These are phyloP conservation scores for Amiota minor DNA, from an alignment of 2,888 invertebrate genomes.

Conservation along the genomic window DNA sequence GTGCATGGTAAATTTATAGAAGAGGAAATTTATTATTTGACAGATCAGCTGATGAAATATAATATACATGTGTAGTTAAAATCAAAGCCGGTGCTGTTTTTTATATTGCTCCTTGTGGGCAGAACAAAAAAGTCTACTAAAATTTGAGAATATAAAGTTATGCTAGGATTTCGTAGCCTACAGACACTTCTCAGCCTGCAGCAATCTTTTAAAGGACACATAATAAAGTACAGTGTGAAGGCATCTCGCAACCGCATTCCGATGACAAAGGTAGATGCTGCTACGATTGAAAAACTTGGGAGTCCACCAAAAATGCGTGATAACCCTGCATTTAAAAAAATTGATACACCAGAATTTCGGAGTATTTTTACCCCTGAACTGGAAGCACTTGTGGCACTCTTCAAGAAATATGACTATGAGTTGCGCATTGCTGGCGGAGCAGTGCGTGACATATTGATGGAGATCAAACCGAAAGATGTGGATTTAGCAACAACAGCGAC, in stretches of 20 bases:
- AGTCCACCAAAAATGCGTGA: slow-evolving; percentile 71
- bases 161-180: slow-evolving; percentile 2
- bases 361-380: slow-evolving; percentile 89
- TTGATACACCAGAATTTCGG: slow-evolving; percentile 83
- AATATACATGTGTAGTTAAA: too few species aligned
- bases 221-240: slow-evolving; percentile 4
- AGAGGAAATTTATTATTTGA: too few species aligned
- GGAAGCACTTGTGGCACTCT: slow-evolving; percentile 80
- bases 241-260: slow-evolving; percentile 37
- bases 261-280: slow-evolving; percentile 35
- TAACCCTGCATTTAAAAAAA: slow-evolving; percentile 81
- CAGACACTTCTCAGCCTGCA: background rate
- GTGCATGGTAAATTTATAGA: too few species aligned
- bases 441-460: slow-evolving; percentile 89
- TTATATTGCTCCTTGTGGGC: too few species aligned
- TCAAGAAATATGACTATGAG: slow-evolving; percentile 87
- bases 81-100: too few species aligned
- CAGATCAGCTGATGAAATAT: too few species aligned
- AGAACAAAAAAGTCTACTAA: too few species aligned
- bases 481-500: slow-evolving; percentile 99
- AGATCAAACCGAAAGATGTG: slow-evolving; percentile 87
- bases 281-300: slow-evolving; percentile 51
- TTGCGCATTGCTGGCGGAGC: slow-evolving; percentile 97
- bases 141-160: background rate
- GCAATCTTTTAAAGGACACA: background rate